phyloP scores from a whole-genome alignment of 1,140 invertebrate species.

The Cataglyphis hispanica region DNA sequence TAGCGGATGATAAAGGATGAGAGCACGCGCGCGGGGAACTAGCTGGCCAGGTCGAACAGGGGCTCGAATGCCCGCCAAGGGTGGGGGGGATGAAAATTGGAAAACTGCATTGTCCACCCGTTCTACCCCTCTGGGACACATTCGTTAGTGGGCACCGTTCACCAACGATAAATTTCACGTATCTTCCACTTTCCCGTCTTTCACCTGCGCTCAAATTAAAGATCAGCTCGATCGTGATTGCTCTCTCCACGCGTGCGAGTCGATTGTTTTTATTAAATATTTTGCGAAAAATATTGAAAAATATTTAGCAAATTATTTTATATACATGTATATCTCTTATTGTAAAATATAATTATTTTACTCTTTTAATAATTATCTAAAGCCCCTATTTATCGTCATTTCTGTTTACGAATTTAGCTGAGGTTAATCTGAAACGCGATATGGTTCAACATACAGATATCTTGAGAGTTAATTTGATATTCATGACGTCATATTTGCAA shows the following conservation, averaged over 20 bases:
- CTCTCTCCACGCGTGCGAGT: background rate
- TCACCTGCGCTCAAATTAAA: slow-evolving; percentile 70
- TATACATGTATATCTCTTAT: background rate
- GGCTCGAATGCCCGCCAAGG: background rate
- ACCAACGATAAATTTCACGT: slow-evolving; percentile 75
- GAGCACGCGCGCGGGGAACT: slow-evolving; percentile 39
- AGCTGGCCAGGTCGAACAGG: slow-evolving; percentile 56
- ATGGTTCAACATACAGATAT: slow-evolving; percentile 10
- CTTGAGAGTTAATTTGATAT: slow-evolving; percentile 32
- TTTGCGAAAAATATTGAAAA: background rate
- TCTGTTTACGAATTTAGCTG: slow-evolving; percentile 17
- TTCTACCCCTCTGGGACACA: slow-evolving; percentile 68
- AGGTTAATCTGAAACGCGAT: slow-evolving; percentile 24
- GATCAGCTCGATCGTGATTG: slow-evolving; percentile 65
- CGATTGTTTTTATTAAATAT: slow-evolving; percentile 45
- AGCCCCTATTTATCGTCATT: background rate
- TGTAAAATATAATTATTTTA: background rate
- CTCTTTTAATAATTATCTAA: background rate
- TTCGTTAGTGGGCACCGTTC: slow-evolving; percentile 73
- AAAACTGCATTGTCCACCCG: slow-evolving; percentile 80
- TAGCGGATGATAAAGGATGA: slow-evolving; percentile 74
- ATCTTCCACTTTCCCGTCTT: slow-evolving; percentile 65
- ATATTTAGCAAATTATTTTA: background rate
- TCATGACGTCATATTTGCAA: slow-evolving; percentile 23
- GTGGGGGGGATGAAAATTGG: slow-evolving; percentile 77